phyloP scores from a whole-genome alignment of 2,888 invertebrate genomes.

The Lithophane ornitopus region DNA sequence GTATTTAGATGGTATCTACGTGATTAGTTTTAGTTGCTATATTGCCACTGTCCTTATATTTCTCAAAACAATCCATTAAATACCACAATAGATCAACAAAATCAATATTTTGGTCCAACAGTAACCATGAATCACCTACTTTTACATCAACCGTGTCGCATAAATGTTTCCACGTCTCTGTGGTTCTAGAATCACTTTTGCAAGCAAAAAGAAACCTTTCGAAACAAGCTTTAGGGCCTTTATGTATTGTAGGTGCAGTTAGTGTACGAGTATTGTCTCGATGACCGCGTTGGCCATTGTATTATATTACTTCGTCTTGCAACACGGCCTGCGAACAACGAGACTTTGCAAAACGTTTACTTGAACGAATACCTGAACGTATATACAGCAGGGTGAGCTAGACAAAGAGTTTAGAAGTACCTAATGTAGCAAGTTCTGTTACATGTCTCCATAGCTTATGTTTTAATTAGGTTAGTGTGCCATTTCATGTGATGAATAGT shows the following conservation, averaged over 20 bases:
- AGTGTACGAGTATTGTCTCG: constrained; percentile 81
- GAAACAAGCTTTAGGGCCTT: constrained; percentile 62
- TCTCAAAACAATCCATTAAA: constrained; percentile 4
- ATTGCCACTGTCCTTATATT: not conserved
- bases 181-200: constrained; percentile 38
- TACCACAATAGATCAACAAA: constrained; percentile 28
- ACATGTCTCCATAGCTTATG: constrained; percentile 3
- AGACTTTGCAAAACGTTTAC: constrained; percentile 80
- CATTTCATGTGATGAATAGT: constrained; percentile 32
- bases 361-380: constrained; percentile 68
- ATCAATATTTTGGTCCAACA: constrained; percentile 48
- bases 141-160: constrained; percentile 57
- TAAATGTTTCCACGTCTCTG: constrained; percentile 45
- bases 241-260: constrained; percentile 69
- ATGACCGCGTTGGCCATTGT: constrained; percentile 80
- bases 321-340: constrained; percentile 79
- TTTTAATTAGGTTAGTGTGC: constrained; percentile 37
- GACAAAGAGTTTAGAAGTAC: constrained; percentile 49
- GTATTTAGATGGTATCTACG: not conserved
- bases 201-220: constrained; percentile 61
- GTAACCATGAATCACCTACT: constrained; percentile 51
- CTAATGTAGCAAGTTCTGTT: constrained; percentile 18
- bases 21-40: constrained; percentile 3
- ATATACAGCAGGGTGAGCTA: constrained; percentile 46
- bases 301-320: constrained; percentile 80